Base-by-base conservation (phyloP, 1,140 invertebrate genomes). In the Pseudomyrmex dendroicus region DNA sequence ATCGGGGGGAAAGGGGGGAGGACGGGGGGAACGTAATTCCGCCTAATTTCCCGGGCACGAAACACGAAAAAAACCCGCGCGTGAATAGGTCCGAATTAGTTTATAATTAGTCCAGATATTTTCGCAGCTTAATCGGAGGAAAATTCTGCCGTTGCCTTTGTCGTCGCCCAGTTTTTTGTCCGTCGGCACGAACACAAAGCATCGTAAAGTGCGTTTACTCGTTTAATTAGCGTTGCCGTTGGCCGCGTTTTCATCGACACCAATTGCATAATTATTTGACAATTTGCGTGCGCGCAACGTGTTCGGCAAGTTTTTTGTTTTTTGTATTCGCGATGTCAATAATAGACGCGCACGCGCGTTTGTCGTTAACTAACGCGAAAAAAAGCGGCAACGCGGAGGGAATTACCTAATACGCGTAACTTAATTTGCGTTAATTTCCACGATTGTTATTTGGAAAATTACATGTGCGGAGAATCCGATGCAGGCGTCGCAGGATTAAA, bases 201-300 rank as follows among this genome's bases (percentile, higher is more conserved):
- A 82, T 73, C 44, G 50, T 46, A 63, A 74, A 82, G 48, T 82
- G 35, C 70, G 59, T 82, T 82, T 63, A 50, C 59, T 48, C 20
- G 78, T 17, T 82, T 82, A 82, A 82, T 82, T 82, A 82, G 61
- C 78, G 46, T 52, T 59, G 54, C 44, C 54, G 66, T 48, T 35
- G 50, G 52, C 20, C 78, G 68, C 50, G 9, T 73, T 82, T 54
- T 57, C 68, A 82, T 73, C 61, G 78, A 62, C 78, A 66, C 59
- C 80, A 66, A 78, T 66, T 56, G 68, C 78, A 74, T 82, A 82
- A 82, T 82, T 82, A 82, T 82, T 82, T 74, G 70, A 73, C 70
- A 74, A 64, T 74, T 74, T 74, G 70, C 25, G 0, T 25, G 17
- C 59, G 48, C 70, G 76, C 56, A 46, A 72, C 70, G 59, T 59